Percentiles rank a stretch among this genome's conserved stretches.
Conservation (phyloP, 2,113 vertebrate genomes). For the Azemiops feae region DNA sequence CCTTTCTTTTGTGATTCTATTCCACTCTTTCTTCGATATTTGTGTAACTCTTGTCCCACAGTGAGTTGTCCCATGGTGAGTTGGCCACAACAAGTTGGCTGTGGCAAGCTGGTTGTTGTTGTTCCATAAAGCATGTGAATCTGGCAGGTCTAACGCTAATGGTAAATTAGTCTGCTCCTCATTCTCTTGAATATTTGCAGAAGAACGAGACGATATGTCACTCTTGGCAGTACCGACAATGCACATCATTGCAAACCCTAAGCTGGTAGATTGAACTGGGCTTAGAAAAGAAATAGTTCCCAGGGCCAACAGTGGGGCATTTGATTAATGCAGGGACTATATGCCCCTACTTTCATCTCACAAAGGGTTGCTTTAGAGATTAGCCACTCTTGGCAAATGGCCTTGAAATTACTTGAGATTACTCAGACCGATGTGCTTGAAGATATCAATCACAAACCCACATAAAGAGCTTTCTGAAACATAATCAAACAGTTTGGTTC, state of each 20-base stretch:
- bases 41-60: background rate
- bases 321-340: background rate
- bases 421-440: conserved; percentile 38
- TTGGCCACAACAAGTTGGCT: background rate
- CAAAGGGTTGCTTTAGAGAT: conserved; percentile 11
- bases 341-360: background rate
- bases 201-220: background rate
- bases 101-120: background rate
- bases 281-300: background rate
- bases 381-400: conserved; percentile 46
- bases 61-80: background rate
- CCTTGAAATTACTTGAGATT: conserved; percentile 48
- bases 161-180: background rate
- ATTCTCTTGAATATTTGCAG: background rate
- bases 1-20: background rate
- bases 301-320: background rate
- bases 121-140: background rate
- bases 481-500: conserved; percentile 49
- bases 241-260: background rate
- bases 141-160: background rate
- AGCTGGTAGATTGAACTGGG: background rate
- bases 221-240: background rate
- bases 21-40: background rate
- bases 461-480: conserved; percentile 48
- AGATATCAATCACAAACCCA: conserved; percentile 45